Evolutionary conservation across 2,888 invertebrate genomes (phyloP).

Genomic region (Salticus scenicus): DNA sequence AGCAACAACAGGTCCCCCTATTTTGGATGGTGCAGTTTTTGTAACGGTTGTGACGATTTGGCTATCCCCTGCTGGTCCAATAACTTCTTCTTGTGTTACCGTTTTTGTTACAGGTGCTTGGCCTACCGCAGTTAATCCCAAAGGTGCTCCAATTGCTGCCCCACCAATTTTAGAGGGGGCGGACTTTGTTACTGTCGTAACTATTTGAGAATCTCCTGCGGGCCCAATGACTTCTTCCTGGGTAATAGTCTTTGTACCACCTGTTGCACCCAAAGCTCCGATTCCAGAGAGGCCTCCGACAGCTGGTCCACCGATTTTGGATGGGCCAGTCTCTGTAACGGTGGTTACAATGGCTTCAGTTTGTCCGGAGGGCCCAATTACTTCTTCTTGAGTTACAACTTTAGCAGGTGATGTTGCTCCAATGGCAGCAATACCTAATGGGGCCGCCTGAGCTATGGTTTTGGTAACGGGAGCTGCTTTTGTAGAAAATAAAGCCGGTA

Average conservation of each 20-base stretch:
- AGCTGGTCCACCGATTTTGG: conserved; percentile 36
- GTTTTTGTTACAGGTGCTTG: conserved; percentile 13
- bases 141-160: background rate
- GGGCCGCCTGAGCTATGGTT: background rate
- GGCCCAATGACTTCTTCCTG: conserved; percentile 44
- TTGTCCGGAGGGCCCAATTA: conserved; percentile 19
- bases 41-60: conserved; percentile 47
- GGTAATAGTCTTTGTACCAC: background rate
- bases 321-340: background rate
- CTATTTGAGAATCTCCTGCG: conserved; percentile 24
- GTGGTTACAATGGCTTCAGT: background rate
- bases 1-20: conserved; percentile 30
- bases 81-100: conserved; percentile 51
- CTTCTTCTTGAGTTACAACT: conserved; percentile 16
- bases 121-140: conserved; percentile 26
- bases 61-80: conserved; percentile 47
- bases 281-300: conserved; percentile 20
- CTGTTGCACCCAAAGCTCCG: background rate
- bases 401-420: background rate
- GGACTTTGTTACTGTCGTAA: conserved; percentile 40
- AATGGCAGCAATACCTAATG: background rate
- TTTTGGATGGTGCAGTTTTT: conserved; percentile 39
- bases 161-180: conserved; percentile 2
- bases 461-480: conserved; percentile 7
- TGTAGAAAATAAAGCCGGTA: background rate